A percentile compares a stretch with the other conserved stretches of the same genome.
These are phyloP conservation scores for Dicaeum eximium DNA, from an alignment of 2,113 vertebrate species.

Conservation along the genomic window DNA sequence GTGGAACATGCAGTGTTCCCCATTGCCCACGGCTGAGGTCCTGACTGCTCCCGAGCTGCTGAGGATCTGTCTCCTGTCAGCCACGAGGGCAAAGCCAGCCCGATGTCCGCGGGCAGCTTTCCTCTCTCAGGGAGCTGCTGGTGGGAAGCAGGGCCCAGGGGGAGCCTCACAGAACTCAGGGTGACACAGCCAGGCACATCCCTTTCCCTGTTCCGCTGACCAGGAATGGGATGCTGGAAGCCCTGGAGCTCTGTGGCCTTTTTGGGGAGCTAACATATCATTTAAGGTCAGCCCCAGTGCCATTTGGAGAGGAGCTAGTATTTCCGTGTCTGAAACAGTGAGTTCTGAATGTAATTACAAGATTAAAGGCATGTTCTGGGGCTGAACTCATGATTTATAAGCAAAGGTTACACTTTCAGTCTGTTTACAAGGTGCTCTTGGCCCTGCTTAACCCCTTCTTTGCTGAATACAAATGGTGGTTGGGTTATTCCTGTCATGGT, in stretches of 20 bases:
- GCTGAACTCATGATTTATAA: slow-evolving; percentile 60
- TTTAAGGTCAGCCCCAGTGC: slow-evolving; percentile 67
- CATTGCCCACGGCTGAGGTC: fast-evolving
- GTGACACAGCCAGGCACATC: fast-evolving
- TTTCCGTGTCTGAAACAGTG: slow-evolving; percentile 74
- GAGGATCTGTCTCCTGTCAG: not conserved
- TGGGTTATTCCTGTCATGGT: not conserved
- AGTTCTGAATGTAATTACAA: slow-evolving; percentile 74
- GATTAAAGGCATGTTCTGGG: slow-evolving; percentile 68
- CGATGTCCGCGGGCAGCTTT: fast-evolving
- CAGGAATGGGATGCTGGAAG: not conserved
- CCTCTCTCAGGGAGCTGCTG: not conserved
- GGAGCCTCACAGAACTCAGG: not conserved
- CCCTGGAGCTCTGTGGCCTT: not conserved
- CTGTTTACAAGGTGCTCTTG: slow-evolving; percentile 53
- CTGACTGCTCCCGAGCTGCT: not conserved
- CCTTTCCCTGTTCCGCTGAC: not conserved
- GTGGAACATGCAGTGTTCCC: no score
- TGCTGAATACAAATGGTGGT: not conserved
- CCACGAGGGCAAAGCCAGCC: not conserved
- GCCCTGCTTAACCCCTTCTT: slow-evolving; percentile 22
- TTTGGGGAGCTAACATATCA: slow-evolving; percentile 61
- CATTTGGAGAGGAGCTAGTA: slow-evolving; percentile 70
- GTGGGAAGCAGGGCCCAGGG: not conserved
- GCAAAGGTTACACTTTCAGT: slow-evolving; percentile 67